Evolutionary conservation across 2,888 invertebrate genomes (phyloP).

Genomic region (Molorchus minor): DNA sequence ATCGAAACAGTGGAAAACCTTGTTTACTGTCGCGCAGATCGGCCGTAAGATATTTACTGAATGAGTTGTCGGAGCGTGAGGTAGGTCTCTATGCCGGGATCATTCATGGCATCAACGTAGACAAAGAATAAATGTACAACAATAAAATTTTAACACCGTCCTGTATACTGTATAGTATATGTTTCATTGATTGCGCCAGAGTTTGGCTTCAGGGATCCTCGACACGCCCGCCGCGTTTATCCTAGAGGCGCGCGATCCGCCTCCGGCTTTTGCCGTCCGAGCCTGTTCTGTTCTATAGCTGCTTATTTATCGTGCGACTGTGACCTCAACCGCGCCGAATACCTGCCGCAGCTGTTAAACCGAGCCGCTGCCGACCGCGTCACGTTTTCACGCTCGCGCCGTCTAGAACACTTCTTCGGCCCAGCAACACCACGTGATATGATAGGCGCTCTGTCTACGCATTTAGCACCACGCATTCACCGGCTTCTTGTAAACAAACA

Average conservation of each 20-base stretch:
- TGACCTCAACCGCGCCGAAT: slow-evolving; percentile 59
- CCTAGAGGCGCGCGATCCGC: slow-evolving; percentile 62
- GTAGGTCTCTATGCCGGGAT: slow-evolving; percentile 10
- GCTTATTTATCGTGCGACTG: slow-evolving; percentile 63
- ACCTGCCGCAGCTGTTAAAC: slow-evolving; percentile 41
- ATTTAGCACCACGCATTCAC: slow-evolving; percentile 52
- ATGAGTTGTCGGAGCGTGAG: neutral
- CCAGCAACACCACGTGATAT: slow-evolving; percentile 57
- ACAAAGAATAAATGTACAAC: too few species aligned
- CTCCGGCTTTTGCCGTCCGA: slow-evolving; percentile 58
- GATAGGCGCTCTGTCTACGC: slow-evolving; percentile 59
- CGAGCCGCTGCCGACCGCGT: slow-evolving; percentile 31
- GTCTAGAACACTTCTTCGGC: slow-evolving; percentile 29
- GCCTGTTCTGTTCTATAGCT: slow-evolving; percentile 60
- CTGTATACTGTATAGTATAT: slow-evolving; percentile 57
- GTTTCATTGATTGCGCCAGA: slow-evolving; percentile 63
- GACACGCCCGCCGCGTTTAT: slow-evolving; percentile 63
- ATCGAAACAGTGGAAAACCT: too few species aligned
- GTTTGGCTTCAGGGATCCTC: slow-evolving; percentile 60
- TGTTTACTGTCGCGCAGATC: neutral
- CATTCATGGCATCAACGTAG: slow-evolving; percentile 20
- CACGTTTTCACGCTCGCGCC: slow-evolving; percentile 32
- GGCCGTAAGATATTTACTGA: neutral
- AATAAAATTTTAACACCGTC: slow-evolving; percentile 39
- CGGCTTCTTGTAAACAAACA: slow-evolving; percentile 39